These are phyloP conservation scores for Pangasius sanitwongsei DNA, from an alignment of 2,797 vertebrate species.

Conservation along the genomic window DNA sequence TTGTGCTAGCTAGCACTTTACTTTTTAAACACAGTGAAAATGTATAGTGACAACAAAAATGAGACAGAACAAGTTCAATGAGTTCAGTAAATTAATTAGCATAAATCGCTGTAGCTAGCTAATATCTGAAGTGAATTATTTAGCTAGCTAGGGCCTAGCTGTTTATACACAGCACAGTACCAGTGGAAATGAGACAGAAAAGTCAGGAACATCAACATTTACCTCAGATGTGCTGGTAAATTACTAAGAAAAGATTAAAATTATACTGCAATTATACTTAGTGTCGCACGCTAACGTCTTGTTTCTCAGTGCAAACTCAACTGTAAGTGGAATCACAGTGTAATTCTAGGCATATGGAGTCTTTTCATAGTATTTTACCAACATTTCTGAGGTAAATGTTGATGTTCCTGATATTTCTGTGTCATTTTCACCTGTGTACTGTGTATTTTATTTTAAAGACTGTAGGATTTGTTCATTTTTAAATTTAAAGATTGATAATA, in stretches of 20 bases:
- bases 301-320: not conserved
- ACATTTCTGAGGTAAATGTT: not conserved
- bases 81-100: not conserved
- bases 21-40: not conserved
- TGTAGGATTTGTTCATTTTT: not conserved
- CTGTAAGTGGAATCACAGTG: not conserved
- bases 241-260: too few species aligned
- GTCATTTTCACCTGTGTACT: not conserved
- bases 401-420: not conserved
- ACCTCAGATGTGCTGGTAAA: not conserved
- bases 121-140: too few species aligned
- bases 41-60: not conserved
- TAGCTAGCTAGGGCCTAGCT: not conserved
- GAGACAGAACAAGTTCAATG: not conserved
- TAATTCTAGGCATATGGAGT: too few species aligned
- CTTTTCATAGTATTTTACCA: not conserved
- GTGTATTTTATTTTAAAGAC: not conserved
- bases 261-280: not conserved
- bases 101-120: not conserved
- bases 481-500: not conserved
- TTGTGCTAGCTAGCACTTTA: not conserved
- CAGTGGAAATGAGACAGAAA: not conserved
- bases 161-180: not conserved
- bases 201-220: not conserved
- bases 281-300: not conserved